These are phyloP conservation scores for Cepaea nemoralis DNA, from an alignment of 1,140 invertebrate species.

Conservation along the genomic window DNA sequence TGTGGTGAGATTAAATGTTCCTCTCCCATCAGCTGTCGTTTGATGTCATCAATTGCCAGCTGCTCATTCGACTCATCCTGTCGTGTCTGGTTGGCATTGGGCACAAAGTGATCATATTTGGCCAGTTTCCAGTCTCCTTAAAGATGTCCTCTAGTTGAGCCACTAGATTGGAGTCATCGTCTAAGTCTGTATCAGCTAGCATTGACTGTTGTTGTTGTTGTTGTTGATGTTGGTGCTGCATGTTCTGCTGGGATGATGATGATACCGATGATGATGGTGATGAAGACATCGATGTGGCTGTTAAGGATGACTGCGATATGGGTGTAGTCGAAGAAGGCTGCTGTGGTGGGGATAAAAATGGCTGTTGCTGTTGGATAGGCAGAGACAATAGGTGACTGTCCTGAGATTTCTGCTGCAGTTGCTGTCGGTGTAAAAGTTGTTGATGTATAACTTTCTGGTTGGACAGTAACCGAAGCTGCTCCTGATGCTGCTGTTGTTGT, in stretches of 20 bases:
- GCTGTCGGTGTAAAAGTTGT: conserved; percentile 30
- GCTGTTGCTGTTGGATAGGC: neutral
- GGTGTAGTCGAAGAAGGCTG: conserved; percentile 27
- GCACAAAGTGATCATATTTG: conserved; percentile 27
- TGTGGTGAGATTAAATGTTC: conserved; percentile 47
- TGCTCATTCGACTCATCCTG: conserved; percentile 74
- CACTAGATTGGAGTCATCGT: conserved; percentile 39
- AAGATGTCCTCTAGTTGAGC: conserved; percentile 43
- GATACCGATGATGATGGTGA: neutral
- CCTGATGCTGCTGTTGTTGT: neutral
- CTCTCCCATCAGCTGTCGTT: conserved; percentile 87
- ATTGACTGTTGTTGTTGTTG: conserved; percentile 36
- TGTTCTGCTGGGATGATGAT: conserved; percentile 14
- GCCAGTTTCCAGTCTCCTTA: conserved; percentile 23
- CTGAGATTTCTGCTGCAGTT: conserved; percentile 28
- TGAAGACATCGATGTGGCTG: neutral
- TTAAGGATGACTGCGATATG: neutral
- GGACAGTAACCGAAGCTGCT: conserved; percentile 1
- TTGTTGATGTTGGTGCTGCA: conserved; percentile 32
- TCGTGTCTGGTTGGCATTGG: conserved; percentile 2
- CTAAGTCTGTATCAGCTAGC: conserved; percentile 13
- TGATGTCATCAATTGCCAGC: conserved; percentile 89
- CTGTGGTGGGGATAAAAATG: conserved; percentile 29
- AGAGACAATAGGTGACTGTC: conserved; percentile 11
- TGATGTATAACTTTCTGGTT: conserved; percentile 32